Conservation (phyloP, 1,140 invertebrate genomes). For the Metopolophium dirhodum region DNA sequence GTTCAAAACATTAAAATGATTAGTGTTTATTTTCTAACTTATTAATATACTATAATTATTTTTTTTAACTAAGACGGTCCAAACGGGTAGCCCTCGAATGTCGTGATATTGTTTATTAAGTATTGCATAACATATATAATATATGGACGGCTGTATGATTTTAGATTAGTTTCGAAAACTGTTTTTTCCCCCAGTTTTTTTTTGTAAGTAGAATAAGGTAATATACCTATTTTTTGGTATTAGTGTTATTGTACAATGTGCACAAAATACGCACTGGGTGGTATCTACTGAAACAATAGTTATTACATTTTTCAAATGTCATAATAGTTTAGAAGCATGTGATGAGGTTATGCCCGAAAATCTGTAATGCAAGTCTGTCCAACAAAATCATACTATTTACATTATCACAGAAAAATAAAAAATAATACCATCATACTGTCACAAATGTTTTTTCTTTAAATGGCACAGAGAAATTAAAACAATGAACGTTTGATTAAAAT, state of each 20-base stretch:
- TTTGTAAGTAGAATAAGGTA: background rate
- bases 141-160: constrained; percentile 53
- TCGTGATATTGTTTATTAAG: constrained; percentile 27
- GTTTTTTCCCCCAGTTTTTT: background rate
- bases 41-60: background rate
- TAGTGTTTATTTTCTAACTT: background rate
- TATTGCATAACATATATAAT: constrained; percentile 5
- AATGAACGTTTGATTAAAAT: background rate
- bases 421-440: background rate
- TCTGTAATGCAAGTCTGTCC: background rate
- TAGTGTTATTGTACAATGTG: background rate
- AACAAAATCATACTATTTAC: constrained; percentile 36
- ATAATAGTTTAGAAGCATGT: background rate
- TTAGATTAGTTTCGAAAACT: constrained; percentile 23
- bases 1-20: constrained; percentile 28
- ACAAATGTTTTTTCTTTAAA: background rate
- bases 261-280: background rate
- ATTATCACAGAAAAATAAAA: constrained; percentile 52
- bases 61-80: constrained; percentile 17
- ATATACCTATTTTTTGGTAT: no score
- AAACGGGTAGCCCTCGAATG: background rate
- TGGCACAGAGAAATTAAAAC: background rate
- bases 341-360: background rate
- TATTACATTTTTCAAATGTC: background rate
- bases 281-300: background rate